Conservation (phyloP, 2,113 vertebrate genomes). For the Coptodon rendalli region DNA sequence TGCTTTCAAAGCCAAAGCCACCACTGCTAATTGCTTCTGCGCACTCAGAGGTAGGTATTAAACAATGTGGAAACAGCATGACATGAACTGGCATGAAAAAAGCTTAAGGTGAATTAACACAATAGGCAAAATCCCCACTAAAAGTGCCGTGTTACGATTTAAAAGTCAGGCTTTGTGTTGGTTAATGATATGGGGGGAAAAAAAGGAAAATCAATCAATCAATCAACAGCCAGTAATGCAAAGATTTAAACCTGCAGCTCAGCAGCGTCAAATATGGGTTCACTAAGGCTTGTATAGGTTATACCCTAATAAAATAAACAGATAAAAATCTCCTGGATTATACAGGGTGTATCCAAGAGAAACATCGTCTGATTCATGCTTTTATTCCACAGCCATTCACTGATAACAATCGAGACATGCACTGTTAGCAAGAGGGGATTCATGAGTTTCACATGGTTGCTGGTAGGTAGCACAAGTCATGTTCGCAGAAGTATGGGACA, state of each 20-base stretch:
- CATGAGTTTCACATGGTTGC: neutral
- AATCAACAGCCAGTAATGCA: neutral
- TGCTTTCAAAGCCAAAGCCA: neutral
- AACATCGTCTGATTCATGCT: neutral
- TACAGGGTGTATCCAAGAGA: neutral
- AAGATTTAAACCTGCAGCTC: neutral
- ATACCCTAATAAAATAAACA: neutral
- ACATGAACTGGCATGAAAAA: neutral
- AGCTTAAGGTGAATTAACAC: neutral
- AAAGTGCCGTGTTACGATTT: neutral
- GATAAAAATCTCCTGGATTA: neutral
- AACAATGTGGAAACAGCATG: neutral
- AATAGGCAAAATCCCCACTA: neutral
- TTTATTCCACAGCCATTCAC: neutral
- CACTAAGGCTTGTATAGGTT: neutral
- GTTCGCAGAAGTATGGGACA: neutral
- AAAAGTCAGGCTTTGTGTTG: neutral
- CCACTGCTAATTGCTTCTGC: neutral
- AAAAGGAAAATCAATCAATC: neutral
- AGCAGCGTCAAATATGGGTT: neutral
- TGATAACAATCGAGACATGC: neutral
- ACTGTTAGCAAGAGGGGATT: neutral
- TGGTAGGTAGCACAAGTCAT: neutral
- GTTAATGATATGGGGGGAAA: accelerated
- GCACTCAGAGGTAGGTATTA: neutral